A percentile compares a stretch with the other conserved stretches of the same genome.
phyloP scores from a whole-genome alignment of 2,797 vertebrate species.

The Columba guinea region DNA sequence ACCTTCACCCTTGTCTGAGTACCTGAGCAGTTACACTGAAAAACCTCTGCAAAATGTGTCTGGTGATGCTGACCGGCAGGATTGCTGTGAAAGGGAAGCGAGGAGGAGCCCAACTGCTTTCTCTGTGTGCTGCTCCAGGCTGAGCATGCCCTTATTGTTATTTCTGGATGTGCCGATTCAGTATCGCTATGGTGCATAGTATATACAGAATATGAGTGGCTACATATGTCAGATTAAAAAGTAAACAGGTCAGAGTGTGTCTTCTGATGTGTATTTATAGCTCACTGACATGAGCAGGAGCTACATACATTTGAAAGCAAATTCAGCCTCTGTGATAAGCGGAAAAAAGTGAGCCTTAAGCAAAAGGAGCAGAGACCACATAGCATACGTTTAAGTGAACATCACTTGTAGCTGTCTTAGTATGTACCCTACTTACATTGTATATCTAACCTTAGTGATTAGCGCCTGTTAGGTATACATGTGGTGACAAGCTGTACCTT shows the following conservation, averaged over 20 bases:
- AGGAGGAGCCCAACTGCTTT: not conserved
- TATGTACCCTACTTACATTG: not conserved
- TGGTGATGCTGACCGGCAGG: not conserved
- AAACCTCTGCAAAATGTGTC: not conserved
- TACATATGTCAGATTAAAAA: not conserved
- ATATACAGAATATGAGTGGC: conserved; percentile 25
- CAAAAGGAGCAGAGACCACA: not conserved
- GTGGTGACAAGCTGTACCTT: conserved; percentile 54
- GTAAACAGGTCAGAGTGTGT: not conserved
- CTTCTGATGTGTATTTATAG: conserved; percentile 6
- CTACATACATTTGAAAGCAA: not conserved
- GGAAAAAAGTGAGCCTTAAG: not conserved
- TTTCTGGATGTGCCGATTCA: conserved; percentile 23
- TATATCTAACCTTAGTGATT: conserved; percentile 10
- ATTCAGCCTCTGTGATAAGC: not conserved
- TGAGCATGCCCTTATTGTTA: not conserved
- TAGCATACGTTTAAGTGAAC: not conserved
- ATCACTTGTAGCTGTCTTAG: not conserved
- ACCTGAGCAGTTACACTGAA: not conserved
- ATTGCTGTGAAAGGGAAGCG: not conserved
- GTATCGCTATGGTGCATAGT: not conserved
- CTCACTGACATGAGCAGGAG: not conserved
- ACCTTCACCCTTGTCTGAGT: not conserved
- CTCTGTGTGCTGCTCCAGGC: not conserved
- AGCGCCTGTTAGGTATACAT: not conserved